phyloP scores from a whole-genome alignment of 2,113 vertebrate species.

The Monarcha castaneiventris region DNA sequence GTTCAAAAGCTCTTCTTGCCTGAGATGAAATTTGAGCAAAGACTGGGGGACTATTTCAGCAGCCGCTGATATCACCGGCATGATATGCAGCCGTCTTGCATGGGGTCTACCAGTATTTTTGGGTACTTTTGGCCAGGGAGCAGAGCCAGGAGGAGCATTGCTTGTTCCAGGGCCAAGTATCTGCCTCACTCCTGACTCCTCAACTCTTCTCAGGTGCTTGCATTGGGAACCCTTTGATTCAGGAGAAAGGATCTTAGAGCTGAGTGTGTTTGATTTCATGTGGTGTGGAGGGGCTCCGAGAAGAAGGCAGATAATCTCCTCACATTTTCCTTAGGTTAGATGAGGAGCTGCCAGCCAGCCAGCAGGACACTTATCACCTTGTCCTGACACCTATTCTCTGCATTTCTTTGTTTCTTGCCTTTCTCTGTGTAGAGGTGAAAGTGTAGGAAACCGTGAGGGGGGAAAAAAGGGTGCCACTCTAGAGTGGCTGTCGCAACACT shows the following conservation, averaged over 20 bases:
- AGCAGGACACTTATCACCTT: rapidly evolving
- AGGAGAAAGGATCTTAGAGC: not conserved
- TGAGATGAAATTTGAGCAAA: not conserved
- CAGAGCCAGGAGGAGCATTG: not conserved
- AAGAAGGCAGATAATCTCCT: not conserved
- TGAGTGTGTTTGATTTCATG: not conserved
- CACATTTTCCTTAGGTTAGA: not conserved
- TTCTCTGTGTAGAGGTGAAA: not conserved
- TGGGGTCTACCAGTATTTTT: not conserved
- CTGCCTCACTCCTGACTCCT: rapidly evolving
- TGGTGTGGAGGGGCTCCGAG: not conserved
- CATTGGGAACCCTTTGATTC: not conserved
- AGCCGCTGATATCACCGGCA: not conserved
- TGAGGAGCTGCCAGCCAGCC: not conserved
- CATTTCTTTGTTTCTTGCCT: not conserved
- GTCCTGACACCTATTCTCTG: not conserved
- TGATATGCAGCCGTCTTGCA: rapidly evolving
- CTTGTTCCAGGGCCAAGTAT: rapidly evolving
- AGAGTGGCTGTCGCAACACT: not conserved
- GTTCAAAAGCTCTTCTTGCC: not conserved
- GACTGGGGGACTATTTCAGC: not conserved
- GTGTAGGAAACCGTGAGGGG: not conserved
- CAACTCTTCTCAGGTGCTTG: not conserved
- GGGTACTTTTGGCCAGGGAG: not conserved
- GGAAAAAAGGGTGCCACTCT: not conserved